These are phyloP conservation scores for Hucho hucho DNA, from an alignment of 2,113 vertebrate species.

Conservation along the genomic window DNA sequence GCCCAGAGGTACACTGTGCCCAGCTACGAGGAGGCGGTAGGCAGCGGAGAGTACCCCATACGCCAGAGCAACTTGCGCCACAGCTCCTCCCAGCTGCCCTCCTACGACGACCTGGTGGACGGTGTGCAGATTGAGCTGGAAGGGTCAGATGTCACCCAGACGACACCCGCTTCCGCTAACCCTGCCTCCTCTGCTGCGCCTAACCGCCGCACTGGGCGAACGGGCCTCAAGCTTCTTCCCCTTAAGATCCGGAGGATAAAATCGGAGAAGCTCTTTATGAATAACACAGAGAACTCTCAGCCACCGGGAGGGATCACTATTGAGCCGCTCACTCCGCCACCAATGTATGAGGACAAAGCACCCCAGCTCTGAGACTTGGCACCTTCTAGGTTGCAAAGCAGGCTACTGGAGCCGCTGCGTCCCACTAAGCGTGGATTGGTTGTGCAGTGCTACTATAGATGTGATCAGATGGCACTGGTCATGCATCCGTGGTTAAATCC, in stretches of 20 bases:
- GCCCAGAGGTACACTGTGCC: conserved; percentile 76
- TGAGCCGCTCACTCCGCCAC: conserved; percentile 91
- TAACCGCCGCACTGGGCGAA: conserved; percentile 66
- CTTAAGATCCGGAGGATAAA: conserved; percentile 90
- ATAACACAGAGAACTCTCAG: conserved; percentile 70
- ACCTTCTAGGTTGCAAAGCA: conserved; percentile 14
- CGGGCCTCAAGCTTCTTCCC: conserved; percentile 79
- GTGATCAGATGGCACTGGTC: background rate
- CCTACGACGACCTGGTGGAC: conserved; percentile 88
- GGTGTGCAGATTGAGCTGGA: conserved; percentile 51
- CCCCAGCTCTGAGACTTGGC: conserved; percentile 54
- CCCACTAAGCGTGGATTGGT: conserved; percentile 3
- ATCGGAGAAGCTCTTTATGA: conserved; percentile 88
- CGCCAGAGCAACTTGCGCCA: conserved; percentile 68
- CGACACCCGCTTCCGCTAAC: accelerated
- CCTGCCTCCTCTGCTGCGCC: conserved; percentile 11
- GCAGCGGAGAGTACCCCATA: conserved; percentile 68
- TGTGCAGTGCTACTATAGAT: conserved; percentile 12
- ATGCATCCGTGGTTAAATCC: background rate
- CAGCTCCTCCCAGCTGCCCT: conserved; percentile 85
- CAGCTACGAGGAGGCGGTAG: conserved; percentile 91
- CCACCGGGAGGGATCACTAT: conserved; percentile 68
- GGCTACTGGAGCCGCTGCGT: conserved; percentile 23
- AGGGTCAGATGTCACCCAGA: conserved; percentile 24
- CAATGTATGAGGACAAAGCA: conserved; percentile 85